phyloP scores from a whole-genome alignment of 1,140 invertebrate species.

The Trialeurodes vaporariorum region DNA sequence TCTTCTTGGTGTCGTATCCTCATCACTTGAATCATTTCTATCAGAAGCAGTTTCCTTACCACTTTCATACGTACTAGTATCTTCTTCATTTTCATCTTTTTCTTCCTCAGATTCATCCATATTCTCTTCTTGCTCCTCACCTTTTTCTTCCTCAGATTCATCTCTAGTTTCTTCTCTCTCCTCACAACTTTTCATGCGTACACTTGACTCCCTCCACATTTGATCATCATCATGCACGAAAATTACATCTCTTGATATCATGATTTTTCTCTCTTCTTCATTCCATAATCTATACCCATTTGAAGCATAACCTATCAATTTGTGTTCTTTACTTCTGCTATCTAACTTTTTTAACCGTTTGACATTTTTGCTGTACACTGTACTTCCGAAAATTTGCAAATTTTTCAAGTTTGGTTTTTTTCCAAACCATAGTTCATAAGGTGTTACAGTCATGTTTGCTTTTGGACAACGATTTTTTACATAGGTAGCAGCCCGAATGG shows the following conservation, averaged over 20 bases:
- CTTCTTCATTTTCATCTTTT: not conserved
- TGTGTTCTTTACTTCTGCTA: not conserved
- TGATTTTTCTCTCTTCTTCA: not conserved
- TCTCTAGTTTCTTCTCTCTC: not conserved
- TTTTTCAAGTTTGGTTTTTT: conserved; percentile 9
- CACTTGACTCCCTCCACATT: too few species aligned
- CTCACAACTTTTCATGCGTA: not conserved
- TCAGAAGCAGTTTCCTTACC: too few species aligned
- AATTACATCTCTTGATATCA: not conserved
- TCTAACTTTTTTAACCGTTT: too few species aligned
- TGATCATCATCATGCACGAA: not conserved
- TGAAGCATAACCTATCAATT: not conserved
- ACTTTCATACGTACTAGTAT: not conserved
- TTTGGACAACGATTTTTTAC: conserved; percentile 11
- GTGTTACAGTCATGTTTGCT: not conserved
- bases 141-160: not conserved
- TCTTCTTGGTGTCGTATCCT: not conserved
- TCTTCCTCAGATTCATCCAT: not conserved
- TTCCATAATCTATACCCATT: not conserved
- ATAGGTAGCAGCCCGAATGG: conserved; percentile 16
- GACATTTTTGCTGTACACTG: too few species aligned
- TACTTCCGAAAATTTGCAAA: conserved; percentile 3
- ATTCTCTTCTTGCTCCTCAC: not conserved
- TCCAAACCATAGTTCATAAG: not conserved
- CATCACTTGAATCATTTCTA: too few species aligned